Base-by-base conservation (phyloP, 2,113 vertebrate species). In the Colossoma macropomum region DNA sequence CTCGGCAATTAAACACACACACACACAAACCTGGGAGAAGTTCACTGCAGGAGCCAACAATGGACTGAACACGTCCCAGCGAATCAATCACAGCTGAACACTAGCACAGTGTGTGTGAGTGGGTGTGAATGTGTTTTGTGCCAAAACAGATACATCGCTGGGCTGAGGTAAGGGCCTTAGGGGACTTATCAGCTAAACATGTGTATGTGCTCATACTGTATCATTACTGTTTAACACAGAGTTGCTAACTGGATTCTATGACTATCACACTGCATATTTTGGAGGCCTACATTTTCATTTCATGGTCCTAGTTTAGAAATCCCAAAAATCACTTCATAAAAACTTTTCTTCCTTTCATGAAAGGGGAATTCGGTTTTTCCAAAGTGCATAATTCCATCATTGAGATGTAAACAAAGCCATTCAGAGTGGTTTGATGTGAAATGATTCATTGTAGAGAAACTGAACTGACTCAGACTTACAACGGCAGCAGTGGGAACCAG, bases 11-110 rank as follows among this genome's bases (percentile, higher is more conserved):
- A 86, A 80, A 68, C 34, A 69, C 79, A 75, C 59, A 73, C 62
- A 60, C 72, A 75, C 72, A 75, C 72, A 75, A 13, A 81, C 65
- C 81, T 27, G 16, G 32, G 56, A 70, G 78, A 77, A 80, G 85
- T 75, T 80, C 63, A 65, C 63, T 32, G 63, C 71, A 75, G 75
- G 70, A 86, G 54, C 76, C 74, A 79, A 83, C 72, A 82, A 82
- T 82, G 73, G 73, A 82, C 80, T 82, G 72, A 82, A 82, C 80
- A 82, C 54, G 80, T 82, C 80, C 27, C 59, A 69, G 80, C 69
- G 73, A 82, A 82, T 82, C 75, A 82, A 82, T 82, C 73, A 59
- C 62, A 75, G 73, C 21, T 41, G 68, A 70, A 70, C 68, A 70
- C 68, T 21, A n/a, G 3, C 50, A 3, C 60, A 75, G 72, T 69